Evolutionary conservation across 2,113 vertebrate species (phyloP), one percentile per base, ranked within the genome.

Genomic region (Sakesphorus luctuosus): DNA sequence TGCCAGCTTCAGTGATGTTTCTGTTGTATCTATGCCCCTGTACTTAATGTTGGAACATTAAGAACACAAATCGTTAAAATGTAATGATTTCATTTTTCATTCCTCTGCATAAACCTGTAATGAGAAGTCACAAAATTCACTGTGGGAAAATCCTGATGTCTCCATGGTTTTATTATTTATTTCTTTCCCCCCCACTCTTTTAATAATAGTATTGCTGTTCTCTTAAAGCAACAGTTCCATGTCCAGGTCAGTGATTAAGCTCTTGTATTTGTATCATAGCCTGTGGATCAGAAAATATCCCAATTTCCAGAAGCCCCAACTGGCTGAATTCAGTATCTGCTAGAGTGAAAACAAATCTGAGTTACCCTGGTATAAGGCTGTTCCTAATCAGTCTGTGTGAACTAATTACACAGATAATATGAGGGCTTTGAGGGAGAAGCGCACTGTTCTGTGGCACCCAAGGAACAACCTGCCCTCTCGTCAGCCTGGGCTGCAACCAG

Each of bases 111-210:
- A 84, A 87, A 43, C 47, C 26, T 47, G 33, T 72, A 75, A 84
- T 15, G 20, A 92, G 75, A 92, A 82, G 29, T 49, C 58, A 85
- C 71, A 80, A 35, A 82, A 90, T 40, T 85, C 75, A 62, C 85
- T 53, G 58, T 82, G 90, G 88, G 90, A 95, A 93, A 88, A 93
- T 62, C 50, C 36, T 67, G 50, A 55, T 43, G 43, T 90, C 67
- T 91, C 75, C 40, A 62, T 29, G 67, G 36, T 67, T 93, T 88
- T 80, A 56, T 80, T 88, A 62, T 8, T 79, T 0, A 40, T 79
- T 79, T 94, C 3, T 44, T 75, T 63, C n/a, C n/a, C n/a, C 14
- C 25, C 25, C 17, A 38, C 73, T 86, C 46, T 85, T 53, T 46
- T 71, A 77, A 31, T 71, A 55, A 66, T 35, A 87, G 1, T 35